Base-by-base conservation (phyloP, 2,888 invertebrate genomes). In the Glaucopsyche alexis region DNA sequence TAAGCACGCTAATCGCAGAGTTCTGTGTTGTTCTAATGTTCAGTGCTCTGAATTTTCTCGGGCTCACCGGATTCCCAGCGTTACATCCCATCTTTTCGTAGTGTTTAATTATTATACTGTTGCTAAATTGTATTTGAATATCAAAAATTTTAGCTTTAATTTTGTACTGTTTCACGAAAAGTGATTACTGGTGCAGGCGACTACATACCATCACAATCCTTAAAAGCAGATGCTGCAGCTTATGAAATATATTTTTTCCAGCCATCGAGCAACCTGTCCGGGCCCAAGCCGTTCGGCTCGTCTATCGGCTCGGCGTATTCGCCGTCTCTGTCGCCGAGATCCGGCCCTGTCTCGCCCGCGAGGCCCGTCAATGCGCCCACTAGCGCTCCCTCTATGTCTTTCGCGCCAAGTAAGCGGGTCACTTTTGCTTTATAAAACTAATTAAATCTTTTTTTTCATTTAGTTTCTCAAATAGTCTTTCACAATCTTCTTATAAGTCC, bases 211-310 rank as follows among this genome's bases (percentile, higher is more conserved):
- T 19, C 16, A 9, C 9, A 16, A 55, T 55, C 16, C 1, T 16
- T 11, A 11, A 19, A 60, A 29, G 3, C 45, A n/a, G n/a, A n/a
- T n/a, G n/a, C n/a, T n/a, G n/a, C n/a, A 9, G 8, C 42, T n/a
- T 11, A 75, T 72, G 14, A 49, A 38, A 66, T 14, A 19, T 70
- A 45, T 73, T 45, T 73, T 64, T 70, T 64, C 1, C 85, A 94
- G 94, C 91, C 94, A 29, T 90, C 91, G 29, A 93, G 90, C 84
- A 93, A 93, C 80, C 79, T 94, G 77, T 93, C 94, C 52, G 94
- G 94, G 4, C 95, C 95, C 60, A 94, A 94, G 84, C 95, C 95
- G 42, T 95, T 95, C 82, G 94, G 93, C 60, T 94, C 94, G 45
- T 94, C 95, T 9, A 84, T 94, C 73, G 94, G 94, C 5, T 94